Base-by-base conservation (phyloP, 2,113 vertebrate genomes). In the Lepus americanus region DNA sequence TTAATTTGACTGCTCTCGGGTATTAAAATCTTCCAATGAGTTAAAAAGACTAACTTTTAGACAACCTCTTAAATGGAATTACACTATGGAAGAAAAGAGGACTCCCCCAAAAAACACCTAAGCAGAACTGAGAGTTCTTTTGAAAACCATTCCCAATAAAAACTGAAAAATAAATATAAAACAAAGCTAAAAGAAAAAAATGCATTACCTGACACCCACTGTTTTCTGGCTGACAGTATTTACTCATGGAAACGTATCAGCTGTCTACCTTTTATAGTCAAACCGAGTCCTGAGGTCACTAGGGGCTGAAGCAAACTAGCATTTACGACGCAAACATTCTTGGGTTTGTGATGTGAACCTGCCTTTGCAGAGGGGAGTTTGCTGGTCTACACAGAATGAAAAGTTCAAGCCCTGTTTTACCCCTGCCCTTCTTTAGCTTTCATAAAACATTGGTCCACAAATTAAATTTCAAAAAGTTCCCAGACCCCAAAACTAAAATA, bases 381-480 rank as follows among this genome's bases (percentile, higher is more conserved):
- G 98, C 98, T 99, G 98, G 98, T 98, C 98, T 97, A 97, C 93
- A 96, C 97, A 98, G 95, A 96, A 98, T 96, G 96, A 98, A 96
- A 98, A 85, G 97, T 98, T 98, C 98, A 98, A 98, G 98, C 98
- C 98, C 98, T 98, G 98, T 98, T 97, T 97, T 98, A 98, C 98
- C 98, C 98, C 98, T 98, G 98, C 98, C 98, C 97, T 92, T 97
- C 92, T 64, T 98, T 97, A 92, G 93, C 98, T 98, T 98, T 97
- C 98, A 98, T 96, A 98, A 99, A 98, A 98, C 98, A 99, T 99
- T 99, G 99, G 99, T 99, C 99, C 99, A 99, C 98, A 99, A 98
- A 99, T 98, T 97, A 99, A 98, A 98, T 98, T 97, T 97, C 94
- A 98, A 98, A 98, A 98, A 98, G 97, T 97, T 98, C 98, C 98